phyloP scores from a whole-genome alignment of 2,888 invertebrate genomes.

The Epiperipatus broadwayi region DNA sequence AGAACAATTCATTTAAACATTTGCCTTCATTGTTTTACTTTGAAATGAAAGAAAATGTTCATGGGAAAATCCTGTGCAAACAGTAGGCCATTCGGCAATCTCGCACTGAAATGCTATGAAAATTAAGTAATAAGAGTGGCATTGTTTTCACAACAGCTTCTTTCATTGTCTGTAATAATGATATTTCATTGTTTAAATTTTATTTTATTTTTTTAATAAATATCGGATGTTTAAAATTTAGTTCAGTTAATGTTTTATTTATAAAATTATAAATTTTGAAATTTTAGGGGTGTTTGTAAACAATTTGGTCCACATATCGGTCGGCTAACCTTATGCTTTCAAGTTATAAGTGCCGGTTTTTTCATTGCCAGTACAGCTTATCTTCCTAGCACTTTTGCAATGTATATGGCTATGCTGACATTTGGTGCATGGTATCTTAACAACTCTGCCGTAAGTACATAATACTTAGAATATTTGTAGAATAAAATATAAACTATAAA shows the following conservation, averaged over 20 bases:
- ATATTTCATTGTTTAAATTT: slow-evolving; percentile 11
- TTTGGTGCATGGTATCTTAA: slow-evolving; percentile 75
- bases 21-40: no score
- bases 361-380: slow-evolving; percentile 69
- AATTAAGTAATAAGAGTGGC: no score
- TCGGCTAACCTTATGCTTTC: slow-evolving; percentile 55
- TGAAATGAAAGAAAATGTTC: no score
- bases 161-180: no score
- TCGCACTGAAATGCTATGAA: no score
- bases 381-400: slow-evolving; percentile 85
- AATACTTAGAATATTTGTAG: slow-evolving; percentile 19
- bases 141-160: no score
- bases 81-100: no score
- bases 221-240: neutral
- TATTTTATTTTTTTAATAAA: slow-evolving; percentile 30
- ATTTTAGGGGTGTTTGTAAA: slow-evolving; percentile 57
- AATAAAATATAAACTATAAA: no score
- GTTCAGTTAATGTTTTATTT: slow-evolving; percentile 6
- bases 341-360: slow-evolving; percentile 70
- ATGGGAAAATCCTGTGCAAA: no score
- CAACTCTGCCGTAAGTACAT: slow-evolving; percentile 38
- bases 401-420: slow-evolving; percentile 62
- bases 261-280: no score
- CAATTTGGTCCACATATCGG: slow-evolving; percentile 77
- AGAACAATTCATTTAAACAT: no score